A percentile compares a stretch with the other conserved stretches of the same genome.
Conservation (phyloP, 2,888 invertebrate species). For the Cerastoderma edule region DNA sequence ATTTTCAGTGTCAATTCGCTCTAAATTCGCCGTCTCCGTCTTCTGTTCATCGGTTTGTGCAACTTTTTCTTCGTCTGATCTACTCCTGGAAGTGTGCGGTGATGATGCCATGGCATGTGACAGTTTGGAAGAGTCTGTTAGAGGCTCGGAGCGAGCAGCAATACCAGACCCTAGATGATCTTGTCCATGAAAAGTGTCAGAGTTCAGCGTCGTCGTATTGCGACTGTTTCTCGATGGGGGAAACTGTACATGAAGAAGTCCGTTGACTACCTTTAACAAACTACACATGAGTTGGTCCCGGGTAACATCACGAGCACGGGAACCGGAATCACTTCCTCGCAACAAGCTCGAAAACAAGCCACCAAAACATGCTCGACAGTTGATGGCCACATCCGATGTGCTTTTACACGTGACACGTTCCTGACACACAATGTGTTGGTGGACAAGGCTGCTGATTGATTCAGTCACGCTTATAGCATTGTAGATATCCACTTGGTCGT, state of each 20-base stretch:
- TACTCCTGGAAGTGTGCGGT: constrained; percentile 53
- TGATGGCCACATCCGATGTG: constrained; percentile 84
- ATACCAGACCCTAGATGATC: constrained; percentile 41
- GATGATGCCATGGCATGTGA: constrained; percentile 70
- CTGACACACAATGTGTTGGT: constrained; percentile 79
- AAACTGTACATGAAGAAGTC: constrained; percentile 74
- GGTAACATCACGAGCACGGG: constrained; percentile 75
- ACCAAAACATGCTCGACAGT: constrained; percentile 87
- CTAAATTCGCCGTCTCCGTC: constrained; percentile 64
- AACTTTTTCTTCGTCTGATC: constrained; percentile 76
- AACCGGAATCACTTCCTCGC: constrained; percentile 86
- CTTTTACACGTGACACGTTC: constrained; percentile 79
- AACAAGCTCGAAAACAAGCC: constrained; percentile 90
- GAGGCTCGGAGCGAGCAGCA: constrained; percentile 60
- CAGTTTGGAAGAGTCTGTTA: constrained; percentile 77
- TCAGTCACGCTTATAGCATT: constrained; percentile 90
- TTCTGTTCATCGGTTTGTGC: constrained; percentile 91
- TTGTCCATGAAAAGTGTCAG: constrained; percentile 44
- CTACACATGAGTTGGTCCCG: constrained; percentile 81
- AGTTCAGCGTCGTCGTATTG: constrained; percentile 38
- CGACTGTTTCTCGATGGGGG: constrained; percentile 49
- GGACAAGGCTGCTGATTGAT: constrained; percentile 86
- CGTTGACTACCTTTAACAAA: constrained; percentile 80
- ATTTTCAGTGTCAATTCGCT: constrained; percentile 26
- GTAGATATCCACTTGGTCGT: constrained; percentile 88